Conservation (phyloP, 2,797 vertebrate species). For the Rhabdophis nuchalis region DNA sequence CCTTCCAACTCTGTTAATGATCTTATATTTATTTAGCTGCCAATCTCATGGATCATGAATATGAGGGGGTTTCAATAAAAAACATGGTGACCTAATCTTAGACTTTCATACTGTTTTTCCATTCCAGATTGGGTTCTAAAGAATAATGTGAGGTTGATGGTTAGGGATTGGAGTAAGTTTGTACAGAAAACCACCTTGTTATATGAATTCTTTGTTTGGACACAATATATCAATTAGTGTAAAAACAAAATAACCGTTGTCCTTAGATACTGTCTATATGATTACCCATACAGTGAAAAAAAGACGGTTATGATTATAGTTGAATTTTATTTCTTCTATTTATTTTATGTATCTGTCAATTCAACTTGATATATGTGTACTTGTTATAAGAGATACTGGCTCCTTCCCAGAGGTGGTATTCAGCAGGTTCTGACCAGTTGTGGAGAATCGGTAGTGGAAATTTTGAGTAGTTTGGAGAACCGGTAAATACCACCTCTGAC, state of each 20-base stretch:
- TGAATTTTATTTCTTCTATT: not conserved
- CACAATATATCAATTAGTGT: not conserved
- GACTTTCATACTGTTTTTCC: not conserved
- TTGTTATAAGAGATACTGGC: not conserved
- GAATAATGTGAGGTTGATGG: not conserved
- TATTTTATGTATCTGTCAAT: not conserved
- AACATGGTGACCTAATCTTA: not conserved
- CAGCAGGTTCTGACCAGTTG: too few relatives aligned
- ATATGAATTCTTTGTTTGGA: not conserved
- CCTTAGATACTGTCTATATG: not conserved
- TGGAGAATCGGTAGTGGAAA: too few relatives aligned
- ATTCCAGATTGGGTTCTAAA: not conserved
- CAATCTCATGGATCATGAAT: not conserved
- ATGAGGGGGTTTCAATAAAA: not conserved
- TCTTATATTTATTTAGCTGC: not conserved
- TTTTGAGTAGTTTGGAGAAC: too few relatives aligned
- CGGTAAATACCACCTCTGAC: too few relatives aligned
- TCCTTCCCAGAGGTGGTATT: not conserved
- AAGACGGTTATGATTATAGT: not conserved
- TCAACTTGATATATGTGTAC: not conserved
- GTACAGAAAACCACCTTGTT: not conserved
- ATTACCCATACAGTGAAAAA: not conserved
- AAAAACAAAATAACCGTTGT: not conserved
- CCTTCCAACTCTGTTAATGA: too few relatives aligned
- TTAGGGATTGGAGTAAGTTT: not conserved